These are phyloP conservation scores for Chinchilla lanigera DNA, from an alignment of 2,113 vertebrate species.

Conservation along the genomic window DNA sequence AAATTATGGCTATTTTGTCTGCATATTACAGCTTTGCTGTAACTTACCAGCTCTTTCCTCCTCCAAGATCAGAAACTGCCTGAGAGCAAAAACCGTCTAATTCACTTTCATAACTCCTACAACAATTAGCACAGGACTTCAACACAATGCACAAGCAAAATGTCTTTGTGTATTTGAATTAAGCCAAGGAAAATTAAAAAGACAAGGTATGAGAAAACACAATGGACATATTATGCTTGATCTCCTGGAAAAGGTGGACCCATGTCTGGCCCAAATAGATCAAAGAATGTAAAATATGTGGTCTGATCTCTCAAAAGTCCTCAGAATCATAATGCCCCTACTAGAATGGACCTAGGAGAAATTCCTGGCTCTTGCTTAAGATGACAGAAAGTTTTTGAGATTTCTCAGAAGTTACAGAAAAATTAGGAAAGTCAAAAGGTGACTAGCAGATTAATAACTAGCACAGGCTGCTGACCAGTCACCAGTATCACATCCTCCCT, in stretches of 20 bases:
- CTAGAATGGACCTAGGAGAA: not conserved
- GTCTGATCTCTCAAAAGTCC: not conserved
- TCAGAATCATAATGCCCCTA: not conserved
- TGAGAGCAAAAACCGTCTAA: not conserved
- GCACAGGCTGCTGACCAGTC: constrained; percentile 1
- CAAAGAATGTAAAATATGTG: not conserved
- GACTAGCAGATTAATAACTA: constrained; percentile 52
- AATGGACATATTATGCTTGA: not conserved
- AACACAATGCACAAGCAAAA: not conserved
- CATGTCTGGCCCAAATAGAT: constrained; percentile 32
- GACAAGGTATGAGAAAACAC: not conserved
- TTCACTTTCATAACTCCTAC: not conserved
- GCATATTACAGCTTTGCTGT: not conserved
- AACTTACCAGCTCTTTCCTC: constrained; percentile 5
- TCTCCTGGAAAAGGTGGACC: not conserved
- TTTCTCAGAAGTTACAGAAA: constrained; percentile 55
- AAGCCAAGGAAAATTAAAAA: not conserved
- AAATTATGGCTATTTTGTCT: constrained; percentile 57
- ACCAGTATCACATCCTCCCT: constrained; percentile 28
- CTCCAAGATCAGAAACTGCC: constrained; percentile 29
- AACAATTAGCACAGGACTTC: not conserved
- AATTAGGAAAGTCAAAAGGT: constrained; percentile 45
- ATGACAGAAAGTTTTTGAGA: not conserved
- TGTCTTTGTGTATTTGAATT: not conserved
- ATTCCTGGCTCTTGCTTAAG: not conserved